These are phyloP conservation scores for Thaumetopoea pityocampa DNA, from an alignment of 1,140 invertebrate species.

Conservation along the genomic window DNA sequence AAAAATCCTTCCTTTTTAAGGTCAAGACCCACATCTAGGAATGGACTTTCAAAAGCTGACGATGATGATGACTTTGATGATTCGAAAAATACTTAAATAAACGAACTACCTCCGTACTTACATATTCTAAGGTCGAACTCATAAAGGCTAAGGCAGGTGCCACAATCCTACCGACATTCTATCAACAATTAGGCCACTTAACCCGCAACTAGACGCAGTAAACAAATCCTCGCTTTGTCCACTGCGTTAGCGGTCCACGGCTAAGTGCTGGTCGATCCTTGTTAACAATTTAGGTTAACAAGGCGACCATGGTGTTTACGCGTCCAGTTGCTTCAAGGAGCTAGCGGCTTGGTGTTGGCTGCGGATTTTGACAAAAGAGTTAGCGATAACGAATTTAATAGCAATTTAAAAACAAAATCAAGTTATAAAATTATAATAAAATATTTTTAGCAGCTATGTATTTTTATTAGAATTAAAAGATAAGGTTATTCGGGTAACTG, in stretches of 20 bases:
- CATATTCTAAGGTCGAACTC: conserved; percentile 1
- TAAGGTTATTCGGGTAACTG: too few relatives aligned
- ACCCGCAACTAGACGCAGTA: conserved; percentile 61
- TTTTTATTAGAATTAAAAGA: too few relatives aligned
- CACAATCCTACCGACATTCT: conserved; percentile 43
- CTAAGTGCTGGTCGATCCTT: conserved; percentile 67
- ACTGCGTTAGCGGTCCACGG: conserved; percentile 42
- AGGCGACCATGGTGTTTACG: conserved; percentile 53
- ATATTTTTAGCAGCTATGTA: too few relatives aligned
- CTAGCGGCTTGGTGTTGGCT: conserved; percentile 33
- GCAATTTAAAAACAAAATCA: conserved; percentile 1
- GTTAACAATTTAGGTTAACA: conserved; percentile 69
- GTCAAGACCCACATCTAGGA: too few relatives aligned
- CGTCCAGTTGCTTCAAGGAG: conserved; percentile 49
- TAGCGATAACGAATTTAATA: neutral
- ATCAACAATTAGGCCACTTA: conserved; percentile 60
- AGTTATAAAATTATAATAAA: too few relatives aligned
- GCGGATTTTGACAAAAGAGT: conserved; percentile 16
- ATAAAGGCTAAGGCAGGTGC: conserved; percentile 29
- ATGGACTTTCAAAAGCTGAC: too few relatives aligned
- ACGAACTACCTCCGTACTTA: too few relatives aligned
- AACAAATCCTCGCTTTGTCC: conserved; percentile 62
- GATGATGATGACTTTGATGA: too few relatives aligned
- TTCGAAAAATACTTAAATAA: too few relatives aligned
- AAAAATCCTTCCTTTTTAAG: too few relatives aligned